Conservation (phyloP, 2,797 vertebrate genomes). For the Eupleurogrammus muticus region DNA sequence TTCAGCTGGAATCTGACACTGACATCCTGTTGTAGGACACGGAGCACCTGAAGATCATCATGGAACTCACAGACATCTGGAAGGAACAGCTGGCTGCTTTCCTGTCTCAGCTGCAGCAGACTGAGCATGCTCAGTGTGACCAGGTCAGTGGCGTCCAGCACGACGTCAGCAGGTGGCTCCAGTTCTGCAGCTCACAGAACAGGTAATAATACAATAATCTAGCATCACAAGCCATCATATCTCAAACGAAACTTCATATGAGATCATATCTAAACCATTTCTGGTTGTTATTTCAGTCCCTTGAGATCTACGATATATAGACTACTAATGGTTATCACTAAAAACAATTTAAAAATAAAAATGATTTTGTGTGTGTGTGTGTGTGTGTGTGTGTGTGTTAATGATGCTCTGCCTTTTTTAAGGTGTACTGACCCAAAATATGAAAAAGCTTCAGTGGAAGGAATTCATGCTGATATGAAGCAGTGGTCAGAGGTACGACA, state of each 20-base stretch:
- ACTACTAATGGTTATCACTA: neutral
- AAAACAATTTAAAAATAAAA: neutral
- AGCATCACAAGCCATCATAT: neutral
- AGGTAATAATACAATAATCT: slow-evolving; percentile 61
- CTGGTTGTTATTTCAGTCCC: no score
- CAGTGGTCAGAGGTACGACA: slow-evolving; percentile 79
- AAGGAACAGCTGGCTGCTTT: slow-evolving; percentile 70
- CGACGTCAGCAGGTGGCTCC: slow-evolving; percentile 78
- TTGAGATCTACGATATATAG: neutral
- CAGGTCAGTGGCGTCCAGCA: slow-evolving; percentile 68
- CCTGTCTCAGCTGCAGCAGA: slow-evolving; percentile 71
- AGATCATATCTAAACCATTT: no score
- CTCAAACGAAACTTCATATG: neutral
- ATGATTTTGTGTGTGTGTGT: no score
- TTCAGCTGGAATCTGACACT: slow-evolving; percentile 22
- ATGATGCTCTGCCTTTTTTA: slow-evolving; percentile 22
- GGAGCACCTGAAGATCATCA: slow-evolving; percentile 79
- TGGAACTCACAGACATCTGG: slow-evolving; percentile 80
- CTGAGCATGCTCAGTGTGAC: slow-evolving; percentile 73
- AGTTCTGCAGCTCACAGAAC: slow-evolving; percentile 65
- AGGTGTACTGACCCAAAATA: slow-evolving; percentile 63
- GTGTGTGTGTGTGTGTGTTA: neutral
- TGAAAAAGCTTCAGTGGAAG: slow-evolving; percentile 60
- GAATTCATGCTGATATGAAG: slow-evolving; percentile 71
- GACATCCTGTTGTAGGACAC: slow-evolving; percentile 80